Conservation (phyloP, 2,888 invertebrate species). For the Pycnomerus fuliginosus region DNA sequence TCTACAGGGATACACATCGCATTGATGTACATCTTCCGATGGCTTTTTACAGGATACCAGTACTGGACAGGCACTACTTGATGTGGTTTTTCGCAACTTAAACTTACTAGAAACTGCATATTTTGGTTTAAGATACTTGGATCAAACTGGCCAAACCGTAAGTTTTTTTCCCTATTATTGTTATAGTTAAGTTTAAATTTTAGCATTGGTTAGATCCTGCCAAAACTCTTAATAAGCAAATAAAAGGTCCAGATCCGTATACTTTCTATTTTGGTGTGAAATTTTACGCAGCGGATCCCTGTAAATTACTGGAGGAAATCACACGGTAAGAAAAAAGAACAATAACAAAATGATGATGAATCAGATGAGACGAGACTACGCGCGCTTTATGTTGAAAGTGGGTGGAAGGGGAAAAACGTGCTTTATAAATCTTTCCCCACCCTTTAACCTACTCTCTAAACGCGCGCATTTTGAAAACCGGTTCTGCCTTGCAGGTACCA, state of each 20-base stretch:
- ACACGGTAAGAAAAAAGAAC: conserved; percentile 66
- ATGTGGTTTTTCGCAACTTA: conserved; percentile 88
- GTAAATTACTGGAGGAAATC: conserved; percentile 93
- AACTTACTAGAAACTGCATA: conserved; percentile 95
- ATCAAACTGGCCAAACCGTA: conserved; percentile 92
- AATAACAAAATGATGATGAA: not conserved
- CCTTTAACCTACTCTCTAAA: too few species aligned
- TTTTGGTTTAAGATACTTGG: conserved; percentile 91
- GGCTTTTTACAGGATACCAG: conserved; percentile 77
- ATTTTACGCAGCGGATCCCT: conserved; percentile 96
- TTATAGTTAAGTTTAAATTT: conserved; percentile 29
- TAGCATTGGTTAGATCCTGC: conserved; percentile 95
- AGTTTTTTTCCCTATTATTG: conserved; percentile 43
- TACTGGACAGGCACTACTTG: conserved; percentile 85
- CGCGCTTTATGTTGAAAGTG: too few species aligned
- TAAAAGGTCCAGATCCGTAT: conserved; percentile 68
- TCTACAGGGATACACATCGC: too few species aligned
- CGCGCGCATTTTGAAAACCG: too few species aligned
- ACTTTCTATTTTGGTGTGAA: conserved; percentile 96
- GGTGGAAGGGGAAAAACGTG: too few species aligned
- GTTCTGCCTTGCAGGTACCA: conserved; percentile 76
- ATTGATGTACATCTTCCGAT: too few species aligned
- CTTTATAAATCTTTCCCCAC: too few species aligned
- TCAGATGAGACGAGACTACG: too few species aligned
- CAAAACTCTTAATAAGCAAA: conserved; percentile 84